Percentiles rank a stretch among this genome's conserved stretches.
Conservation (phyloP, 1,140 invertebrate genomes). For the Lutraria rhynchaena region DNA sequence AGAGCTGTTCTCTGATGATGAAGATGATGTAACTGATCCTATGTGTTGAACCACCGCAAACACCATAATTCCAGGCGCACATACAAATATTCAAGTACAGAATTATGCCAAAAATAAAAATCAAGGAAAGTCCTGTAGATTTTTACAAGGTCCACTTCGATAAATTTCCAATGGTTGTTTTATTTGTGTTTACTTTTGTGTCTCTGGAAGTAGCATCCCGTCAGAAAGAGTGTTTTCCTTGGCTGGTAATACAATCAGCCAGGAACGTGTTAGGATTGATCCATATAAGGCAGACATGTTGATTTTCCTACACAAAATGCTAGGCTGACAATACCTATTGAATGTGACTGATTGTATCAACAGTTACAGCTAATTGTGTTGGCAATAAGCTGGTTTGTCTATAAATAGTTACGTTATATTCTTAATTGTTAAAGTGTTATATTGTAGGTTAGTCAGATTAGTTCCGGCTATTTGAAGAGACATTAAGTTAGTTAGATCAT, state of each 20-base stretch:
- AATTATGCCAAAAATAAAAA: constrained; percentile 13
- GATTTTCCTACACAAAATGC: constrained; percentile 22
- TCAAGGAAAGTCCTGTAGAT: constrained; percentile 6
- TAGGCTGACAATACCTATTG: too few species aligned
- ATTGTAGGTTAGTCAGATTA: too few species aligned
- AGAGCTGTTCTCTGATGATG: constrained; percentile 25
- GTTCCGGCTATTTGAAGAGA: too few species aligned
- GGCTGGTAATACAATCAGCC: constrained; percentile 22
- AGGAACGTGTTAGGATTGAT: constrained; percentile 14
- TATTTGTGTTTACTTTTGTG: constrained; percentile 9
- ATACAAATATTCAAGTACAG: not conserved
- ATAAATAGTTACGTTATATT: too few species aligned
- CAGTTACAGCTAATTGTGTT: too few species aligned
- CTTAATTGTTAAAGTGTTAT: too few species aligned
- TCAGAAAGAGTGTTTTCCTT: constrained; percentile 27
- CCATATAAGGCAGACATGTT: constrained; percentile 28
- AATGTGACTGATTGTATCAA: too few species aligned
- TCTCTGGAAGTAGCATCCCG: constrained; percentile 27
- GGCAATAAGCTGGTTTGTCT: too few species aligned
- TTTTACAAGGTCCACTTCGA: constrained; percentile 2
- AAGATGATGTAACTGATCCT: constrained; percentile 12
- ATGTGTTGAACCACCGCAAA: not conserved
- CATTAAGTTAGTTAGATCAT: too few species aligned
- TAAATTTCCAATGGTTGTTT: constrained; percentile 26
- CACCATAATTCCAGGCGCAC: constrained; percentile 12